These are phyloP conservation scores for Synanthedon formicaeformis DNA, from an alignment of 2,888 invertebrate species.

Conservation along the genomic window DNA sequence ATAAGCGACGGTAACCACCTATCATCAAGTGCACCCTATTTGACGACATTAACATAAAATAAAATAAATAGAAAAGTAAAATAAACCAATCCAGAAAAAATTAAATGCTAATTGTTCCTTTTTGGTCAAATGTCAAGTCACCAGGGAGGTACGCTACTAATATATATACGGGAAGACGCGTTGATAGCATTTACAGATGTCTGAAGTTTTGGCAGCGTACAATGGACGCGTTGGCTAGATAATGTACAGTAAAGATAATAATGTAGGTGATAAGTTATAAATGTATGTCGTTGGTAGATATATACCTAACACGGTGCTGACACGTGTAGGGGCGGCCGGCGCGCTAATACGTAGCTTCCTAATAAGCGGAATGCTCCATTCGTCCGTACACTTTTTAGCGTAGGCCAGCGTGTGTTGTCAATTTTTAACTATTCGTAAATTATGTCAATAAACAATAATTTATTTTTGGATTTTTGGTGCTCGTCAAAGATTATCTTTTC, in stretches of 20 bases:
- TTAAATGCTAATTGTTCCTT: too few species aligned
- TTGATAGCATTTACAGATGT: background rate
- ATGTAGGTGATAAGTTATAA: background rate
- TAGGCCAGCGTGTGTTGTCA: background rate
- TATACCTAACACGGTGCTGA: conserved; percentile 17
- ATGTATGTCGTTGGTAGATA: too few species aligned
- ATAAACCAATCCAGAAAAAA: too few species aligned
- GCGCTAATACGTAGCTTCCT: conserved; percentile 61
- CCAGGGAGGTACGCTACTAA: too few species aligned
- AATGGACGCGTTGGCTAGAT: background rate
- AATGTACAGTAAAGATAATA: background rate
- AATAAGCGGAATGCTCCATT: conserved; percentile 28
- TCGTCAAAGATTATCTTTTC: too few species aligned
- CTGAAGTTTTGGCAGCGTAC: background rate
- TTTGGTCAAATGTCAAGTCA: too few species aligned
- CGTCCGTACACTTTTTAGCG: conserved; percentile 2
- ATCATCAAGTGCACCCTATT: too few species aligned
- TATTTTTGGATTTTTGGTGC: too few species aligned
- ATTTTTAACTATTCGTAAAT: background rate
- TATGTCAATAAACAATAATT: conserved; percentile 1
- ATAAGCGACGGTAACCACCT: too few species aligned
- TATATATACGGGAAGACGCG: too few species aligned
- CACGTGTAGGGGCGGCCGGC: conserved; percentile 34
- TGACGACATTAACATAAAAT: too few species aligned
- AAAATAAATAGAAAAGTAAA: too few species aligned